Evolutionary conservation across 2,113 vertebrate genomes (phyloP).

Genomic region (Xiphophorus couchianus): DNA sequence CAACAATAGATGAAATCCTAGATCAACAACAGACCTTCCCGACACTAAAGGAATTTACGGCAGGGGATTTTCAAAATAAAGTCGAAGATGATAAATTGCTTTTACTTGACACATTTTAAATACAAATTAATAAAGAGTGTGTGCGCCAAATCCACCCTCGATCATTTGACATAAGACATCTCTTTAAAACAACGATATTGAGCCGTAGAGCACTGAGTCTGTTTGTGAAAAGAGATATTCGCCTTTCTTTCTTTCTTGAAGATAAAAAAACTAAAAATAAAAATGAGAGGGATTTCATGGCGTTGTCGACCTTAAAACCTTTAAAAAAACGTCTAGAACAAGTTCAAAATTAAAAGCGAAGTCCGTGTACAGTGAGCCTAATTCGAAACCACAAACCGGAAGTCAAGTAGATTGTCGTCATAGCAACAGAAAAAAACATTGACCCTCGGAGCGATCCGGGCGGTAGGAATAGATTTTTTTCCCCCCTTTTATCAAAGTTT

Average conservation of each 20-base stretch:
- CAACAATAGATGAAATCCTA: not conserved
- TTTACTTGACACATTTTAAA: too few relatives aligned
- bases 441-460: not conserved
- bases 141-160: too few relatives aligned
- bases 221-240: accelerated
- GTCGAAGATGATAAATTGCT: not conserved
- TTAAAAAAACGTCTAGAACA: too few relatives aligned
- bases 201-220: not conserved
- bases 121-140: too few relatives aligned
- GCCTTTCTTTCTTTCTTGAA: too few relatives aligned
- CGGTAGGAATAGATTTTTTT: slow-evolving; percentile 3
- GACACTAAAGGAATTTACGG: slow-evolving; percentile 58
- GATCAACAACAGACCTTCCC: slow-evolving; percentile 63
- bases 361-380: too few relatives aligned
- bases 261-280: too few relatives aligned
- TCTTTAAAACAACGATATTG: not conserved
- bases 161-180: too few relatives aligned
- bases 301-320: too few relatives aligned
- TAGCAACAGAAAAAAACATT: slow-evolving; percentile 54
- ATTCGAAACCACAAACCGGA: too few relatives aligned
- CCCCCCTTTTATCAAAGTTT: not conserved
- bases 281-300: too few relatives aligned
- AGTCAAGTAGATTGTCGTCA: slow-evolving; percentile 19
- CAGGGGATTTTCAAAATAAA: slow-evolving; percentile 69
- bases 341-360: too few relatives aligned